These are phyloP conservation scores for Neogobius melanostomus DNA, from an alignment of 2,113 vertebrate species.

Conservation along the genomic window DNA sequence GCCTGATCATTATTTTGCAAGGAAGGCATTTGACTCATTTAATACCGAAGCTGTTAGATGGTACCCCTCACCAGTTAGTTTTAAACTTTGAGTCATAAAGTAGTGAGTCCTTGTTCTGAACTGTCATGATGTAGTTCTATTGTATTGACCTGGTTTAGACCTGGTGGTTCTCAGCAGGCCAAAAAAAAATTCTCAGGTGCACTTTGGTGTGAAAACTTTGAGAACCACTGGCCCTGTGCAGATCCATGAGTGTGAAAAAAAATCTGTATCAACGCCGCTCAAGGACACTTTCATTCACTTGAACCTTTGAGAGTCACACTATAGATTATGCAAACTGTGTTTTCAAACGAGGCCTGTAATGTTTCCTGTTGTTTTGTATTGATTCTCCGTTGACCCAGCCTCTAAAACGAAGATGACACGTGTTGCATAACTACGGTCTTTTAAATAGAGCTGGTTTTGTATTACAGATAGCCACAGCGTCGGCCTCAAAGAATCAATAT, in stretches of 20 bases:
- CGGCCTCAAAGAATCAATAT: slow-evolving; percentile 3
- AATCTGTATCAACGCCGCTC: slow-evolving; percentile 2
- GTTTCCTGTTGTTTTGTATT: slow-evolving; percentile 10
- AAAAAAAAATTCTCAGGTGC: too few relatives aligned
- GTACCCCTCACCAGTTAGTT: too few relatives aligned
- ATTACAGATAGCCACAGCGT: neutral
- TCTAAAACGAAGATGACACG: neutral
- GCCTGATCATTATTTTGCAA: neutral
- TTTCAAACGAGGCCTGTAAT: neutral
- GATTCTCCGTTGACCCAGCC: slow-evolving; percentile 6
- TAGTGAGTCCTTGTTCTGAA: too few relatives aligned
- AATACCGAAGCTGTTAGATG: neutral
- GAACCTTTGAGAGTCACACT: slow-evolving; percentile 40
- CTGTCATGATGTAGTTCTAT: too few relatives aligned
- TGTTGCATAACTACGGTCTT: neutral
- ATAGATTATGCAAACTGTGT: slow-evolving; percentile 31
- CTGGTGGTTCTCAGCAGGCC: too few relatives aligned
- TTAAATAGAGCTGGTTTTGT: slow-evolving; percentile 7
- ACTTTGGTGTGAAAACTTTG: too few relatives aligned
- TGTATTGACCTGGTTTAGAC: too few relatives aligned
- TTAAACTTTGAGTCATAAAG: too few relatives aligned
- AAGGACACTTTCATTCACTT: slow-evolving; percentile 24
- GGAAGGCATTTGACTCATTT: neutral
- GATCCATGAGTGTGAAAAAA: neutral
- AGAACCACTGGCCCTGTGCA: too few relatives aligned